Evolutionary conservation across 2,113 vertebrate genomes (phyloP).

Genomic region (Coptodon bakossiorum): DNA sequence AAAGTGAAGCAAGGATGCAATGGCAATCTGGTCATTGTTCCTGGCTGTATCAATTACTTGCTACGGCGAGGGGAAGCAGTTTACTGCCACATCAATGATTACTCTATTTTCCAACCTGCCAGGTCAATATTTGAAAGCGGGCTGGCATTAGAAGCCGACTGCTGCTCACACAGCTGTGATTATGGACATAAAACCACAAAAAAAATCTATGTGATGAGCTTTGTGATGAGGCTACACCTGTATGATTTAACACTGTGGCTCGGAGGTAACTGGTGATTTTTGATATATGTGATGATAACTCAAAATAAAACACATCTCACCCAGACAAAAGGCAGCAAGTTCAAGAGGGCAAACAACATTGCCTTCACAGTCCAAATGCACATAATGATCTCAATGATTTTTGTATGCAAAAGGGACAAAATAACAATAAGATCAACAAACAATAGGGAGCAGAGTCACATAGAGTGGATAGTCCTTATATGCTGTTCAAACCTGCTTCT

Average conservation of each 20-base stretch:
- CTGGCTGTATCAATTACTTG: constrained; percentile 42
- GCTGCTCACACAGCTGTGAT: constrained; percentile 20
- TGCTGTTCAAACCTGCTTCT: not conserved
- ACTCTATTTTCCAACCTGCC: constrained; percentile 55
- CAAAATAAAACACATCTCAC: not conserved
- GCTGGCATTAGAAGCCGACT: constrained; percentile 14
- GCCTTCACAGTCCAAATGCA: not conserved
- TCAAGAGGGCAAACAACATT: not conserved
- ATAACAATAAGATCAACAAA: not conserved
- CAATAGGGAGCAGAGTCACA: not conserved
- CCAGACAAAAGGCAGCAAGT: not conserved
- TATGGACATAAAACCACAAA: constrained; percentile 8
- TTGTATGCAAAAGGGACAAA: not conserved
- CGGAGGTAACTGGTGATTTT: not conserved
- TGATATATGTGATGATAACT: not conserved
- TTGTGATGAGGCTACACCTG: not conserved
- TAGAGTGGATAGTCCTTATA: not conserved
- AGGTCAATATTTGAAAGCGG: constrained; percentile 57
- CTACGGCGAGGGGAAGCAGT: constrained; percentile 30
- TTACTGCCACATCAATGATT: constrained; percentile 59
- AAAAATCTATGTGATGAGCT: constrained; percentile 10
- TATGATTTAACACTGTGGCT: not conserved
- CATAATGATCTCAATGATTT: not conserved
- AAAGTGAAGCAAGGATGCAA: not conserved
- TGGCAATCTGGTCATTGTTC: constrained; percentile 30